Percentiles rank a stretch among this genome's conserved stretches.
Evolutionary conservation across 2,888 invertebrate genomes (phyloP).

Genomic region (Agrochola circellaris): DNA sequence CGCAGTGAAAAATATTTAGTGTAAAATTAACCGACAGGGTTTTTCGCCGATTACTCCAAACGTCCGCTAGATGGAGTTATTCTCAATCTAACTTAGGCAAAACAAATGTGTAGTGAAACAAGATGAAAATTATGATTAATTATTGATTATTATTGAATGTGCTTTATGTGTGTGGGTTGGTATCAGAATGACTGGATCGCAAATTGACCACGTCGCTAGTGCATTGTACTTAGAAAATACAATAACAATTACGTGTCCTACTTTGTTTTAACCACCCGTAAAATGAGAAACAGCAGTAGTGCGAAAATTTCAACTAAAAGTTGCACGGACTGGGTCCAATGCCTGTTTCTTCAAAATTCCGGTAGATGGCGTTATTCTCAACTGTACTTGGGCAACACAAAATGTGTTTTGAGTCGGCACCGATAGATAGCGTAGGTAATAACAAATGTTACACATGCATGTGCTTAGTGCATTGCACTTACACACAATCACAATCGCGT

Average conservation of each 20-base stretch:
- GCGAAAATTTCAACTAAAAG: no score
- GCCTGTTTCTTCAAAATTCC: neutral
- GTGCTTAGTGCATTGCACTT: neutral
- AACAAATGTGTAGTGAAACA: neutral
- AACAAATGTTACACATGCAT: no score
- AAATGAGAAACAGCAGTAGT: neutral
- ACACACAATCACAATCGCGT: slow-evolving; percentile 12
- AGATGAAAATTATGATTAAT: no score
- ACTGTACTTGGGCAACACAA: neutral
- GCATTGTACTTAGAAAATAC: neutral
- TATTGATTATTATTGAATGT: no score
- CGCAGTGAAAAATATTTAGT: neutral
- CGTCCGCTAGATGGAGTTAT: neutral
- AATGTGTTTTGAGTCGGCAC: neutral
- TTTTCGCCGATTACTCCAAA: neutral
- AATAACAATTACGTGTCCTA: neutral
- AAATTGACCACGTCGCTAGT: no score
- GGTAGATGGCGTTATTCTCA: slow-evolving; percentile 28
- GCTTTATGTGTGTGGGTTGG: no score
- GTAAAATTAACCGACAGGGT: neutral
- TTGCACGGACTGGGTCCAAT: no score
- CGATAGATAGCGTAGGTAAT: slow-evolving; percentile 5
- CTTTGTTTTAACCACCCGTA: neutral
- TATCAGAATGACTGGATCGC: no score
- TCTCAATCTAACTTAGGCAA: neutral